Evolutionary conservation across 2,797 vertebrate species (phyloP), one percentile per base, ranked within the genome.

Genomic region (Danio kyathit): DNA sequence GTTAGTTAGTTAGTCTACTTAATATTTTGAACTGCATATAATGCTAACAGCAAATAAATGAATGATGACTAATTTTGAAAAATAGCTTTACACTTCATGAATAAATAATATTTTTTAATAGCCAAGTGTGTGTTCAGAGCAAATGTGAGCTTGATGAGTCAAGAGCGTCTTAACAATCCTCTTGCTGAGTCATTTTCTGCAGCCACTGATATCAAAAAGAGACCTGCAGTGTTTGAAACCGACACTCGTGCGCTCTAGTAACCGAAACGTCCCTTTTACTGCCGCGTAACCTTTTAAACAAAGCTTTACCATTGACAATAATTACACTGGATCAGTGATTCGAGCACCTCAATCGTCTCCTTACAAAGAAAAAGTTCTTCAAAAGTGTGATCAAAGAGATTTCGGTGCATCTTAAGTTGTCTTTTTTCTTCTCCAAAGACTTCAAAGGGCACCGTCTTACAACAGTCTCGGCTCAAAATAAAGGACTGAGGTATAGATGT

Each of bases 351-450:
- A 76, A 17, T 81, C 69, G 44, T 92, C 89, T 86, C 82, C 82
- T 82, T 85, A 90, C 90, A 92, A 92, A 93, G 90, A 84, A 84
- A 84, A 88, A 89, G 13, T 91, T 90, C 83, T 87, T 85, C 89
- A 86, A 87, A 90, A 88, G 87, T 82, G 72, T 86, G 92, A 94
- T 94, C 94, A 94, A 94, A 94, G 91, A 79, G 51, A 60, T 77
- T 40, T 60, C 43, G 59, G 79, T 86, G 87, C 88, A 84, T 89
- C 88, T 91, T 88, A 78, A 91, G 89, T 88, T 86, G 83, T 83
- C 82, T 89, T 88, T 29, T 29, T 88, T 83, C 87, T 77, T 88
- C 83, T 89, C 84, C 81, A 88, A 81, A 86, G 65, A 90, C 91
- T 87, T 94, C 93, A 94, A 94, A 94, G 91, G 67, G 44, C 2